These are phyloP conservation scores for Oreortyx pictus DNA, from an alignment of 2,797 vertebrate species.

Conservation along the genomic window DNA sequence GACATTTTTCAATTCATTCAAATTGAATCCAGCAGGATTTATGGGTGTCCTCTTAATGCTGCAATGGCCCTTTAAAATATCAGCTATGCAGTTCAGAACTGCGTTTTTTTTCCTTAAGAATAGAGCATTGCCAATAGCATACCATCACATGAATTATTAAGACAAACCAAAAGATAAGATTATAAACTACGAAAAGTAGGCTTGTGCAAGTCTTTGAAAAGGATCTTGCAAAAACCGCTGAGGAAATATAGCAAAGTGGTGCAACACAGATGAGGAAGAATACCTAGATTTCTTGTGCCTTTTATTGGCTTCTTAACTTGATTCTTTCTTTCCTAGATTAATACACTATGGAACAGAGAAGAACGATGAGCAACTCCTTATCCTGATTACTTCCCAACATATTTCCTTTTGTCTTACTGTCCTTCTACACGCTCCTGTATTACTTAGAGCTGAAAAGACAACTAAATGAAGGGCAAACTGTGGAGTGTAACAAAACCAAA, in stretches of 20 bases:
- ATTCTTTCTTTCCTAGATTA: not conserved
- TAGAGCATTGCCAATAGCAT: not conserved
- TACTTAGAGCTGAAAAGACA: not conserved
- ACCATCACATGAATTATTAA: not conserved
- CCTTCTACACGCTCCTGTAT: not conserved
- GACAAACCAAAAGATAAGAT: not conserved
- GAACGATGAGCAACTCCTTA: not conserved
- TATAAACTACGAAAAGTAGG: not conserved
- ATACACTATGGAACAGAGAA: not conserved
- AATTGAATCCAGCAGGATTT: not conserved
- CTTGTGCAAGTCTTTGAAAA: conserved; percentile 13
- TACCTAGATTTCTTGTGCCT: not conserved
- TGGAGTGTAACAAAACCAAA: not conserved
- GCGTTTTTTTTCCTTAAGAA: not conserved
- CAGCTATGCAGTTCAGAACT: not conserved
- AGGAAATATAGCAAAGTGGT: not conserved
- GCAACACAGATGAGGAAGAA: not conserved
- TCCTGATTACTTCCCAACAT: not conserved
- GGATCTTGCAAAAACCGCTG: not conserved
- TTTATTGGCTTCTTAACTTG: not conserved
- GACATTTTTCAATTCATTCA: not conserved
- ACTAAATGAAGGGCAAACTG: not conserved
- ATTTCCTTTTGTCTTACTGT: not conserved
- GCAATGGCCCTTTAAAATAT: not conserved
- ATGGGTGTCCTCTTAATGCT: not conserved